phyloP scores from a whole-genome alignment of 2,113 vertebrate species.

The Mirza zaza region DNA sequence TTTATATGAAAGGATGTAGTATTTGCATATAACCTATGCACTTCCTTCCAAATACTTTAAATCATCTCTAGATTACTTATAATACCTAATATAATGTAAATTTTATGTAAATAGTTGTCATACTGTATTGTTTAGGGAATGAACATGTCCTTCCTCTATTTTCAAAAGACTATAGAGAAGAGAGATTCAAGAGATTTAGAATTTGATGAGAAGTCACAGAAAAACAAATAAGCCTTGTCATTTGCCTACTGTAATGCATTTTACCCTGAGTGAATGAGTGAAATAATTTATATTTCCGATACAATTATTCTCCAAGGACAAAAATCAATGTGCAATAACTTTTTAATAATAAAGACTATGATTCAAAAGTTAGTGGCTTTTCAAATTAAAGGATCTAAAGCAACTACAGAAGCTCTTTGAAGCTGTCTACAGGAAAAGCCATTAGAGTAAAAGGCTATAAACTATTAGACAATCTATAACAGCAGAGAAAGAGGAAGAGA shows the following conservation, averaged over 20 bases:
- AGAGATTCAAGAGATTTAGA: background rate
- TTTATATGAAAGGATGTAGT: no score
- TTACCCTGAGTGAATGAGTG: background rate
- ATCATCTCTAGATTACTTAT: no score
- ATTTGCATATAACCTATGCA: no score
- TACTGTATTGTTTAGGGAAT: no score
- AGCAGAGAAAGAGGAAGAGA: slow-evolving; percentile 45
- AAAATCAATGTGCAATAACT: background rate
- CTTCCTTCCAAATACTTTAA: no score
- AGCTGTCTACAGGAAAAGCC: slow-evolving; percentile 9
- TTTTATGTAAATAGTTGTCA: no score
- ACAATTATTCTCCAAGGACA: background rate
- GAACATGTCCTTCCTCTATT: no score
- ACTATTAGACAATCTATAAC: slow-evolving; percentile 52
- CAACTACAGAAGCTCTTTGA: slow-evolving; percentile 35
- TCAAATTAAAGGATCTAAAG: background rate
- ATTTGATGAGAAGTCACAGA: background rate
- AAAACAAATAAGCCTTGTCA: background rate
- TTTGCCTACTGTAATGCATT: background rate
- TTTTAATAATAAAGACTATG: background rate
- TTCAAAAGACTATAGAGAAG: background rate
- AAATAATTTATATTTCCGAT: slow-evolving; percentile 46
- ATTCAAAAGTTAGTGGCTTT: slow-evolving; percentile 26
- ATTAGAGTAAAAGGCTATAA: slow-evolving; percentile 66
- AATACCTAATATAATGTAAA: no score